phyloP scores from a whole-genome alignment of 2,888 invertebrate species.

The Clivina fossor region DNA sequence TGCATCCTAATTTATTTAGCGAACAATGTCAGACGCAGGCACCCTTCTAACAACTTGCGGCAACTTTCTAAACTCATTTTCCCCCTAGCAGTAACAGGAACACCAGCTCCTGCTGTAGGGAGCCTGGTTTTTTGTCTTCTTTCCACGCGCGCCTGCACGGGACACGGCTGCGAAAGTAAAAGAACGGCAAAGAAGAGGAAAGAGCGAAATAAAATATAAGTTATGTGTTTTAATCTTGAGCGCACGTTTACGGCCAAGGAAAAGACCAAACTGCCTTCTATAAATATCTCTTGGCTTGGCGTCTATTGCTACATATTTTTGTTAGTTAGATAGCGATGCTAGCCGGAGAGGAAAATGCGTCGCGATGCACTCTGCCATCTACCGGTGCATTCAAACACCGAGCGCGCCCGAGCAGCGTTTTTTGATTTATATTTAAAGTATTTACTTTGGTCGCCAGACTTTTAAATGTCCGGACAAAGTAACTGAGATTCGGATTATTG shows the following conservation, averaged over 20 bases:
- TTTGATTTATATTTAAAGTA: too few relatives aligned
- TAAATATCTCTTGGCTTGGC: conserved; percentile 51
- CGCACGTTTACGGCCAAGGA: conserved; percentile 48
- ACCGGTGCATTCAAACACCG: too few relatives aligned
- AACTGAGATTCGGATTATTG: too few relatives aligned
- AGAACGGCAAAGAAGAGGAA: conserved; percentile 32
- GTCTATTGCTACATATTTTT: conserved; percentile 51
- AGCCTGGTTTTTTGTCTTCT: conserved; percentile 14
- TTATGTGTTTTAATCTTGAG: conserved; percentile 55
- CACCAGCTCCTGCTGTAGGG: too few relatives aligned
- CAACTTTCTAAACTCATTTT: conserved; percentile 29
- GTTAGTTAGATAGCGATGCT: conserved; percentile 47
- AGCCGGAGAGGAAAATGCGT: conserved; percentile 43
- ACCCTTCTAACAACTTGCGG: conserved; percentile 19
- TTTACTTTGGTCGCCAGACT: too few relatives aligned
- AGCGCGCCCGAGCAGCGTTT: too few relatives aligned
- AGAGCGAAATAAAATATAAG: conserved; percentile 54
- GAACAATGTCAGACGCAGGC: conserved; percentile 22
- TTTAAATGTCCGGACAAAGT: too few relatives aligned
- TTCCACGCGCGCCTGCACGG: too few relatives aligned
- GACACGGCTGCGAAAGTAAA: too few relatives aligned
- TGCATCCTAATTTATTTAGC: conserved; percentile 31
- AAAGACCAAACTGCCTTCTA: conserved; percentile 49
- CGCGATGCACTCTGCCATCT: too few relatives aligned
- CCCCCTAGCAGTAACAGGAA: not conserved